Conservation (phyloP, 1,140 invertebrate genomes). For the Sminthurinus signatus region DNA sequence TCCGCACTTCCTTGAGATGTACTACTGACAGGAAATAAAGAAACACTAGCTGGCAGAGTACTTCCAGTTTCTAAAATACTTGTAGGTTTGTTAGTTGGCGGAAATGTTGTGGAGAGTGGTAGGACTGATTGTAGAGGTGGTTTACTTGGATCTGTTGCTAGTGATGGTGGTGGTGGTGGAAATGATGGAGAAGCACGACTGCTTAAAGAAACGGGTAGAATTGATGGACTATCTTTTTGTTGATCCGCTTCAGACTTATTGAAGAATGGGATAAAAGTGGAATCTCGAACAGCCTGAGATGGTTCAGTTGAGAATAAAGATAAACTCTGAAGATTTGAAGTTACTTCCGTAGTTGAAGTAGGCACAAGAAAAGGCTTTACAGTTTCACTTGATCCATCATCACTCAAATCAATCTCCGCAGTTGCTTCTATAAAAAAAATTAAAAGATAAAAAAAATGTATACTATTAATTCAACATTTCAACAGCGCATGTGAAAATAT, state of each 20-base stretch:
- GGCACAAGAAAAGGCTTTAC: background rate
- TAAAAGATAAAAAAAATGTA: too few relatives aligned
- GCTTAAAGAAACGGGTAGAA: background rate
- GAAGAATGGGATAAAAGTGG: background rate
- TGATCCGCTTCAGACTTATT: background rate
- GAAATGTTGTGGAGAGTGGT: background rate
- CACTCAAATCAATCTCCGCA: conserved; percentile 26
- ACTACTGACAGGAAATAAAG: too few relatives aligned
- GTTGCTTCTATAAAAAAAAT: too few relatives aligned
- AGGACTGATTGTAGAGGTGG: background rate
- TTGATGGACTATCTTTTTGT: background rate
- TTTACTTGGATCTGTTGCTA: background rate
- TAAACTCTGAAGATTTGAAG: too few relatives aligned
- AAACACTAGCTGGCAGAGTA: too few relatives aligned
- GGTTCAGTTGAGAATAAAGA: too few relatives aligned
- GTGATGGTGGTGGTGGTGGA: background rate
- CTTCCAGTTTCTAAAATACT: too few relatives aligned
- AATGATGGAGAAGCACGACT: background rate
- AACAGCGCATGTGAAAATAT: too few relatives aligned
- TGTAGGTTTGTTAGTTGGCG: too few relatives aligned
- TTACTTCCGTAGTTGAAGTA: background rate
- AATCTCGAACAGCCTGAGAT: too few relatives aligned
- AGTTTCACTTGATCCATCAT: conserved; percentile 9
- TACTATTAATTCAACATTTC: too few relatives aligned
- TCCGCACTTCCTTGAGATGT: too few relatives aligned